Evolutionary conservation across 2,888 invertebrate species (phyloP), one percentile per base, ranked within the genome.

Genomic region (Allolobophora icterica): DNA sequence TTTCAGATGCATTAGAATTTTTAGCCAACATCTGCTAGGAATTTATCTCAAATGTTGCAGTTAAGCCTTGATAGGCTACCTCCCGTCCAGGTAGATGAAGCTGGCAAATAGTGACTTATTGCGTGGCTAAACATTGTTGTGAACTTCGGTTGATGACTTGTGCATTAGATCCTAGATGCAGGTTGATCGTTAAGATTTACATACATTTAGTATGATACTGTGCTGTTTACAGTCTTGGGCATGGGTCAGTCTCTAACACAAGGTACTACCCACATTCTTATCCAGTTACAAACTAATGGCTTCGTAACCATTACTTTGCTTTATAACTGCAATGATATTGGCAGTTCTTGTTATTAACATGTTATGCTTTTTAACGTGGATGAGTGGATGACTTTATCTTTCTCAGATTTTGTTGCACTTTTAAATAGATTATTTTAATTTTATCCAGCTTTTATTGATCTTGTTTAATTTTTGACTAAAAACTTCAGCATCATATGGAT

Each of bases 211-310:
- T 71, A 71, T 71, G 71, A 5, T n/a, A 13, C 71, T 71, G n/a
- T 71, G 71, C 71, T 71, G 30, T 71, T 71, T 71, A 71, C 71
- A 71, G 71, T 71, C 71, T 71, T 71, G 71, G 71, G 71, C 71
- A 71, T 71, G 71, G 71, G 71, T 71, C 71, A 30, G 8, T n/a
- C 71, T 71, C 71, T 71, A 71, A 71, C n/a, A 71, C 71, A 71
- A 71, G 71, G 71, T 71, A 71, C 71, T 71, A 71, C 13, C 71
- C 71, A 6, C 8, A 71, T n/a, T 71, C 71, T 71, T 8, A 11
- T 71, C 71, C n/a, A 71, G 71, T n/a, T 71, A n/a, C 11, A n/a
- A 71, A 71, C n/a, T 30, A 71, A 71, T 71, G 71, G 71, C 71
- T 71, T 71, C 6, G n/a, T n/a, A 71, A 30, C 71, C 71, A n/a